Conservation (phyloP, 2,888 invertebrate species). For the Taphrorychus bicolor region DNA sequence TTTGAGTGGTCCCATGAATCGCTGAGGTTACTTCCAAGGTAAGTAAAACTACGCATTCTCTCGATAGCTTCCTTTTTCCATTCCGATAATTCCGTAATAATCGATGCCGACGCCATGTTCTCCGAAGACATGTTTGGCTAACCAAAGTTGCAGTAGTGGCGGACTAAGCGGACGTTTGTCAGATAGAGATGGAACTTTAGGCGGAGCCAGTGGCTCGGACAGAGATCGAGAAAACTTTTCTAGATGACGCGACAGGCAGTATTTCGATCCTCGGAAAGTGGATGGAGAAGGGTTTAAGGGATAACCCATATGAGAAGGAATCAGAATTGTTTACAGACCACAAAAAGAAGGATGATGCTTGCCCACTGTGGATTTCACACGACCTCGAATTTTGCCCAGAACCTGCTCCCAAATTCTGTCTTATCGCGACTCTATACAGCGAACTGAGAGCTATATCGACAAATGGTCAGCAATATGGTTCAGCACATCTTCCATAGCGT, state of each 20-base stretch:
- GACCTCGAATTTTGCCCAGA: conserved; percentile 94
- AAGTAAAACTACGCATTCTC: too few species aligned
- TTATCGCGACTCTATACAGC: conserved; percentile 91
- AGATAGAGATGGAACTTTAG: conserved; percentile 54
- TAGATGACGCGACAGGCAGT: conserved; percentile 89
- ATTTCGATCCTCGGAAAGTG: conserved; percentile 92
- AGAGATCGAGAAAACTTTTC: conserved; percentile 85
- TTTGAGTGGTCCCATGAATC: too few species aligned
- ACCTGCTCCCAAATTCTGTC: conserved; percentile 74
- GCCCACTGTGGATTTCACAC: conserved; percentile 93
- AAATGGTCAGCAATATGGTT: conserved; percentile 91
- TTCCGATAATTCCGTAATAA: conserved; percentile 94
- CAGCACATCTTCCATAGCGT: too few species aligned
- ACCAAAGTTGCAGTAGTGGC: conserved; percentile 68
- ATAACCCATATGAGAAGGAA: conserved; percentile 86
- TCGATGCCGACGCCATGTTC: conserved; percentile 96
- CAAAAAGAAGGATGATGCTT: conserved; percentile 79
- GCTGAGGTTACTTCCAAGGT: too few species aligned
- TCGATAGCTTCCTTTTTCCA: too few species aligned
- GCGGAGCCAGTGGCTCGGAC: conserved; percentile 58
- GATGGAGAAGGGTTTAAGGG: conserved; percentile 90
- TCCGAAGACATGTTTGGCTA: conserved; percentile 98
- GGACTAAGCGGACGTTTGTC: conserved; percentile 56
- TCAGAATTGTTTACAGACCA: conserved; percentile 64
- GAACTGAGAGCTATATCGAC: conserved; percentile 92